Base-by-base conservation (phyloP, 2,888 invertebrate genomes). In the Hypomecis atomaria region DNA sequence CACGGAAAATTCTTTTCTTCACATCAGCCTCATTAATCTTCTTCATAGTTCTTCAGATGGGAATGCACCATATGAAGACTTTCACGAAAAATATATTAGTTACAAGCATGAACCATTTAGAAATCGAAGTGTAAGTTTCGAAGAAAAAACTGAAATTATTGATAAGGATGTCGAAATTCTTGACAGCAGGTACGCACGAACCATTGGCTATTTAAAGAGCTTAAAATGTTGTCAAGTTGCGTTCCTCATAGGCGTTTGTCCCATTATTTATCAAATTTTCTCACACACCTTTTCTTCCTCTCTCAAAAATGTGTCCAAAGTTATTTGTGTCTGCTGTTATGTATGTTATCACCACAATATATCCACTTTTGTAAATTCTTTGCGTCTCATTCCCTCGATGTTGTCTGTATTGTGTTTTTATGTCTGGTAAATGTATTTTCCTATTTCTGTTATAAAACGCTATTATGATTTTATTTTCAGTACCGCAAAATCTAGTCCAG, bases 1-100 rank as follows among this genome's bases (percentile, higher is more conserved):
- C 37, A 52, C 42, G 42, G 55, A 57, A 7, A 67, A 56, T 45
- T 64, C 88, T 87, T 86, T 78, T 80, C 82, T 82, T 79, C 83
- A 85, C 84, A 85, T 86, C 63, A 66, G 63, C 75, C n/a, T n/a
- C 85, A 85, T 86, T 79, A 83, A 73, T 88, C 90, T 85, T 92
- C 89, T 92, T 88, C 88, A 84, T 93, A 93, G 93, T 91, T 93
- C 93, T 86, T 93, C 93, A 82, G 93, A 93, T 85, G 92, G 92
- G 67, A 92, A 92, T 90, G 91, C 87, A 84, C 89, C 94, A 82
- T 94, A 94, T 81, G 94, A 96, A 93, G 96, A 96, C 84, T 96
- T 96, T 87, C 96, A 96, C 86, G 96, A 96, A 91, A 96, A 96
- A 86, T 94, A 96, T 79, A 95, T 96, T 85, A 95, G 95, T 85